Evolutionary conservation across 2,113 vertebrate genomes (phyloP).

Genomic region (Sigmodon hispidus): DNA sequence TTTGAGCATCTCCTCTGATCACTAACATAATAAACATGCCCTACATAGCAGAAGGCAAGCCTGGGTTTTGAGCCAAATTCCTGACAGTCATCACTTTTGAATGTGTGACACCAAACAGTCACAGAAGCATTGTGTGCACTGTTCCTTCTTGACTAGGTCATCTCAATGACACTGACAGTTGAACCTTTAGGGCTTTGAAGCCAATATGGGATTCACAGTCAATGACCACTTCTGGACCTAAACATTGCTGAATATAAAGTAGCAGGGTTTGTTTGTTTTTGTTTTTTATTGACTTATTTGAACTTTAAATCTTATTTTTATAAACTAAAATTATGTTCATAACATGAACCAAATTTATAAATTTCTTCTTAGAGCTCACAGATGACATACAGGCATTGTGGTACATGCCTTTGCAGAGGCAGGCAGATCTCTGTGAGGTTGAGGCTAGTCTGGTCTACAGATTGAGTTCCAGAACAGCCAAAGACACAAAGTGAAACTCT

Average conservation of each 20-base stretch:
- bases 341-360: not conserved
- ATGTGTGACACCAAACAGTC: not conserved
- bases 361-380: constrained; percentile 13
- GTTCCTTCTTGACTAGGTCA: not conserved
- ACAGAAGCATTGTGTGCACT: rapidly evolving
- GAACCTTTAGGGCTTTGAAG: not conserved
- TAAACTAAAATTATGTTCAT: constrained; percentile 30
- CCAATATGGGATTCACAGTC: not conserved
- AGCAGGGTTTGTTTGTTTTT: too few species aligned
- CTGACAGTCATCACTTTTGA: not conserved
- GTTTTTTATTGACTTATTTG: not conserved
- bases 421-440: too few species aligned
- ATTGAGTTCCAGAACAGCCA: too few species aligned
- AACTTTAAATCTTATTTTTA: constrained; percentile 53
- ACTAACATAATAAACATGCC: not conserved
- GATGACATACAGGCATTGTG: not conserved
- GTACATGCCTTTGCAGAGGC: too few species aligned
- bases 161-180: not conserved
- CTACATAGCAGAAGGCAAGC: not conserved
- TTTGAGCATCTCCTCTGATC: constrained; percentile 26
- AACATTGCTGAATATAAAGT: not conserved
- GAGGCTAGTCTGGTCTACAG: too few species aligned
- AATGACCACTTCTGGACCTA: not conserved
- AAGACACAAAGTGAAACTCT: too few species aligned
- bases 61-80: not conserved